Evolutionary conservation across 2,797 vertebrate genomes (phyloP), one percentile per base, ranked within the genome.

Genomic region (Malacoraja senta): DNA sequence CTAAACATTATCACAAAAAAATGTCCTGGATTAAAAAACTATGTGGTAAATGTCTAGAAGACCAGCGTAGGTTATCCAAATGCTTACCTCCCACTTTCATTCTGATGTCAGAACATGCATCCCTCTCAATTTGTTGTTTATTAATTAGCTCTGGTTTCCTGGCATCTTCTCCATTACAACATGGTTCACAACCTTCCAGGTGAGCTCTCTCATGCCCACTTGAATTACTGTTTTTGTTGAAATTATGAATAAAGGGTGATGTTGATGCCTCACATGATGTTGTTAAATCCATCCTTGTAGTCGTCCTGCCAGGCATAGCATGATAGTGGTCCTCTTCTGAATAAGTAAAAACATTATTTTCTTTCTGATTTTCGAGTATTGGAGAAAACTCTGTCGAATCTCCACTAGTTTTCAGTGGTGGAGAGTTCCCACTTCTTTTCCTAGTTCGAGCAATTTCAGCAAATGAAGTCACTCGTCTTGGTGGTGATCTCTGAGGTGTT

Each of bases 381-480:
- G 98, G 98, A 1, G 97, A 98, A 94, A 98, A 98, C 93, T 99
- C 98, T 94, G 97, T 95, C 0, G 98, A 97, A 88, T 99, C 98
- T 0, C 95, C 95, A 17, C 96, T 95, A 6, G 94, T 94, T 72
- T 96, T 97, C 44, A 96, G 94, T 0, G 97, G 96, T 0, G 98
- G 98, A 0, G 97, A 97, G 0, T 96, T 96, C 26, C 96, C 95
- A 0, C 96, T 96, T 94, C 96, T 97, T 8, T 97, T 97, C 93
- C 98, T 96, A 94, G 97, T 98, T 77, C 98, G 97, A 38, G 99
- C 98, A 0, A 99, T 97, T 94, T 99, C 98, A 0, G 98, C 98
- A 0, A 99, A 99, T 19, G 99, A 99, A 1, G 98, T 99, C 93
- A 99, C 99, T 7, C 98, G 96, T 0, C 96, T 97, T 0, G 97